Evolutionary conservation across 2,888 invertebrate species (phyloP).

Genomic region (Archips xylosteana): DNA sequence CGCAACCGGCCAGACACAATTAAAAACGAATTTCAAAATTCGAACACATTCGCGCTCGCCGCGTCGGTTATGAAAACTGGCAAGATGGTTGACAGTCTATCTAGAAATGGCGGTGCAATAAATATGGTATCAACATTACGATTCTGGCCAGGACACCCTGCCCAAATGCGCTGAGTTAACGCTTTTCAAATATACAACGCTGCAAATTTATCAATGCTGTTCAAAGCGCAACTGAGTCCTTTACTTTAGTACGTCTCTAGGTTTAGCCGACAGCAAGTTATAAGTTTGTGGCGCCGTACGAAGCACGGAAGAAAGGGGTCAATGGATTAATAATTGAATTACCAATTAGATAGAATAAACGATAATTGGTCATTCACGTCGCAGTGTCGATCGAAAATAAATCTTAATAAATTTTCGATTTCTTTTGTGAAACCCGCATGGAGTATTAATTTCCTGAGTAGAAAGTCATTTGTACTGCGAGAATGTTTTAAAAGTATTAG

Average conservation of each 20-base stretch:
- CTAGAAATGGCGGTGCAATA: conserved; percentile 59
- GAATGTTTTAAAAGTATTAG: too few relatives aligned
- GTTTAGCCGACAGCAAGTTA: neutral
- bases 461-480: too few relatives aligned
- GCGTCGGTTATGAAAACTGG: conserved; percentile 60
- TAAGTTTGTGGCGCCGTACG: conserved; percentile 43
- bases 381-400: conserved; percentile 26
- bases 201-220: conserved; percentile 20
- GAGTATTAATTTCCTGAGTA: neutral
- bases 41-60: conserved; percentile 60
- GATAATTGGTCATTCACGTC: conserved; percentile 37
- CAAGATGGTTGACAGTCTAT: conserved; percentile 57
- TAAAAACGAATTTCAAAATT: conserved; percentile 49
- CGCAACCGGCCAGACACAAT: conserved; percentile 56
- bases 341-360: conserved; percentile 50
- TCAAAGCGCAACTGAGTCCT: neutral
- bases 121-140: conserved; percentile 60
- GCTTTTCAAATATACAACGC: conserved; percentile 38
- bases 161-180: conserved; percentile 41
- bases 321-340: conserved; percentile 72
- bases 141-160: conserved; percentile 62
- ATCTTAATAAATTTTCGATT: conserved; percentile 32
- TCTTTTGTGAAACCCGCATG: conserved; percentile 3
- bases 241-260: neutral
- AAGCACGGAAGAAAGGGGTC: conserved; percentile 61